Base-by-base conservation (phyloP, 2,888 invertebrate genomes). In the Muschampia plurimacula region DNA sequence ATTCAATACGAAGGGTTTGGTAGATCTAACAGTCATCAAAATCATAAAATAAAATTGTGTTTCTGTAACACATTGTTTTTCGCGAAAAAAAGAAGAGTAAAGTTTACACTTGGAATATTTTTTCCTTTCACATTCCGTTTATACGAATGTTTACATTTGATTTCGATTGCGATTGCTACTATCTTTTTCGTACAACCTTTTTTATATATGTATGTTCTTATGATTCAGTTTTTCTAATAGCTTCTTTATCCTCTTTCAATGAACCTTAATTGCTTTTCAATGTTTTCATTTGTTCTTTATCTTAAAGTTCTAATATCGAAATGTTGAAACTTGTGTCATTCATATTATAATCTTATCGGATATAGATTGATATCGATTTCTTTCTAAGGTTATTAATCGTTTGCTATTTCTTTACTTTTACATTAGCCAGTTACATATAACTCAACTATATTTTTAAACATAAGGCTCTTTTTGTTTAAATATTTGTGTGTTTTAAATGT, bases 261-360 rank as follows among this genome's bases (percentile, higher is more conserved):
- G 46, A 46, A 12, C 46, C 46, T 4, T 46, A 46, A 46, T 46
- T 12, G 46, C 13, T 46, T 46, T 46, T 46, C 12, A 13, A 12
- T 13, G 46, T 46, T 46, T 46, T 46, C 46, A 46, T 12, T 12
- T 46, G 12, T 12, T 46, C 46, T 46, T 46, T 13, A 46, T 46
- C 46, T 10, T 72, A 10, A 15, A 63, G 36, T 9, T 55, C 13
- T 65, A 49, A 49, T 22, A 22, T 65, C 59, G 22, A 52, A 32
- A 62, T 69, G 36, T 28, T 49, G 46, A 63, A 73, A 49, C 57
- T 15, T 59, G 55, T 41, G 52, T 60, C 49, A 62, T 69, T 49
- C 49, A 32, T 39, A 36, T 36, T 46, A 12, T 10, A 46, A 49
- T 69, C 62, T 69, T 69, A 69, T 69, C 62, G 5, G 49, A 69